Evolutionary conservation across 2,797 vertebrate species (phyloP).

Genomic region (Catostomus latipinnis): DNA sequence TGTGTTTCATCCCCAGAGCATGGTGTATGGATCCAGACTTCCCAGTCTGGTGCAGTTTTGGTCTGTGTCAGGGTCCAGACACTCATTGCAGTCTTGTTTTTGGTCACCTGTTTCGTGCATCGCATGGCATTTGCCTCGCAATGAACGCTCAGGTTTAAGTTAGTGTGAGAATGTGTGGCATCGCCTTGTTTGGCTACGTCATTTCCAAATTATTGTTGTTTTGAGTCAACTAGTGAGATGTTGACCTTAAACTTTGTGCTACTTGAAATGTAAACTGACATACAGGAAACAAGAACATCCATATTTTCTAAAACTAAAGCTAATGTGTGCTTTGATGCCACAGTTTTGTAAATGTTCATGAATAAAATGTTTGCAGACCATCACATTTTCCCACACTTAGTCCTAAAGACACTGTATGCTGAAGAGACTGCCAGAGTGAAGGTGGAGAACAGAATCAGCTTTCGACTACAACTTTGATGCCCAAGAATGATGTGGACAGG

Average conservation of each 20-base stretch:
- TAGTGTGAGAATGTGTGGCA: too few species aligned
- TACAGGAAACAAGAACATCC: not conserved
- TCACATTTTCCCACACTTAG: slow-evolving; percentile 23
- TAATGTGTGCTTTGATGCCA: slow-evolving; percentile 18
- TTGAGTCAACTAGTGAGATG: too few species aligned
- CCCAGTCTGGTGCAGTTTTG: too few species aligned
- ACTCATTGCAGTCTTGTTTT: too few species aligned
- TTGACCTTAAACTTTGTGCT: not conserved
- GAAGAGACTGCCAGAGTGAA: slow-evolving; percentile 4
- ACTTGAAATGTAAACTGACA: not conserved
- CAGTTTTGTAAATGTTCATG: slow-evolving; percentile 36
- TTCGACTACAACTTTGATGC: slow-evolving; percentile 22
- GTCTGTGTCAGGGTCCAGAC: too few species aligned
- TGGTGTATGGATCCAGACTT: too few species aligned
- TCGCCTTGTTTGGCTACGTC: too few species aligned
- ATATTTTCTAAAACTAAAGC: slow-evolving; percentile 14
- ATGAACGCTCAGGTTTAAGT: too few species aligned
- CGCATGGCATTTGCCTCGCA: too few species aligned
- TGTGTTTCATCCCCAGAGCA: too few species aligned
- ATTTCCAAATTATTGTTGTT: too few species aligned
- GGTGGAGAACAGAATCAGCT: slow-evolving; percentile 15
- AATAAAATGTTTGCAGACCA: slow-evolving; percentile 39
- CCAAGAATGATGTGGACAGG: slow-evolving; percentile 29
- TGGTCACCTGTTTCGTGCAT: too few species aligned
- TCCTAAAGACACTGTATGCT: not conserved